A percentile compares a stretch with the other conserved stretches of the same genome.
Evolutionary conservation across 2,888 invertebrate species (phyloP).

Genomic region (Cheilosia vulpina): DNA sequence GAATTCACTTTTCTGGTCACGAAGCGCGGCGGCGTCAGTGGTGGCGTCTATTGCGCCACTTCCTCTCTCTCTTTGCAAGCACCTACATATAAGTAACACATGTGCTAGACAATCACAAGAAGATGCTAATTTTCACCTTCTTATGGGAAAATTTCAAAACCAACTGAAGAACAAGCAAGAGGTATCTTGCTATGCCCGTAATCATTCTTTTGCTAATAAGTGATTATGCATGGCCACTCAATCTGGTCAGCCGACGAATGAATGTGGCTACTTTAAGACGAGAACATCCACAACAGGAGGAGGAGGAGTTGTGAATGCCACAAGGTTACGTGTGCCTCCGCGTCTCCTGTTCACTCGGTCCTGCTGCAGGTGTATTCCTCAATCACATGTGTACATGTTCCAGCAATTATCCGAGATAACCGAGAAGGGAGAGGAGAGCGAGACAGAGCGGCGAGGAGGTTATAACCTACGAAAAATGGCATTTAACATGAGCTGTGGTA

Average conservation of each 20-base stretch:
- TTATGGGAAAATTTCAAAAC: slow-evolving; percentile 48
- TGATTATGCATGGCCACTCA: slow-evolving; percentile 71
- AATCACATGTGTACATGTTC: slow-evolving; percentile 25
- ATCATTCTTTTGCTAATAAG: slow-evolving; percentile 65
- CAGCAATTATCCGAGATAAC: slow-evolving; percentile 52
- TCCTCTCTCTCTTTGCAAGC: slow-evolving; percentile 32
- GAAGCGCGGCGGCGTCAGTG: slow-evolving; percentile 32
- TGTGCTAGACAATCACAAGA: slow-evolving; percentile 49
- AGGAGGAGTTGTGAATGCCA: slow-evolving; percentile 65
- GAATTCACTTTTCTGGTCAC: slow-evolving; percentile 49
- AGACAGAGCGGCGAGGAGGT: background rate
- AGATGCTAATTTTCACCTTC: slow-evolving; percentile 70
- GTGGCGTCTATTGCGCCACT: slow-evolving; percentile 53
- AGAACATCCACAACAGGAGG: slow-evolving; percentile 49
- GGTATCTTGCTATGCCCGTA: background rate
- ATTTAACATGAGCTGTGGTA: slow-evolving; percentile 67
- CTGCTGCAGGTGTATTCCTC: slow-evolving; percentile 60
- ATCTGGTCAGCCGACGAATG: slow-evolving; percentile 39
- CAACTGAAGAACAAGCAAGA: slow-evolving; percentile 11
- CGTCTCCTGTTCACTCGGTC: slow-evolving; percentile 7
- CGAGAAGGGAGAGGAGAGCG: background rate
- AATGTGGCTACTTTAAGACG: slow-evolving; percentile 26
- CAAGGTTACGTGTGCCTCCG: slow-evolving; percentile 59
- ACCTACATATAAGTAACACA: slow-evolving; percentile 3
- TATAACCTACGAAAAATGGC: slow-evolving; percentile 56